phyloP scores from a whole-genome alignment of 2,888 invertebrate species.

The Pecten maximus region DNA sequence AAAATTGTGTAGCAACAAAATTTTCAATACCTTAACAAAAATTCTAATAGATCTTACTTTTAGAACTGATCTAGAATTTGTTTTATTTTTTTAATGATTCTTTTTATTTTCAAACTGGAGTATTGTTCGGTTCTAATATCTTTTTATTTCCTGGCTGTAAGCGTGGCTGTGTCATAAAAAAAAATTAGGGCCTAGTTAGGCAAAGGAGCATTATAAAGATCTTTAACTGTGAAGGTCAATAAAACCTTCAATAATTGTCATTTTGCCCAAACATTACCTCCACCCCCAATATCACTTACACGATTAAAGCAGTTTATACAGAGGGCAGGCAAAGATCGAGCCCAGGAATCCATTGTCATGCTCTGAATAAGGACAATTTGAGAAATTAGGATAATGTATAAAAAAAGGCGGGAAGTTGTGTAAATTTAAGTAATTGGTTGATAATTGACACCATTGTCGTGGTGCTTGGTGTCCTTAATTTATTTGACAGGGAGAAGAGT shows the following conservation, averaged over 20 bases:
- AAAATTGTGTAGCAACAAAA: too few relatives aligned
- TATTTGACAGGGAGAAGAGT: neutral
- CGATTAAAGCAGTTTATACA: constrained; percentile 10
- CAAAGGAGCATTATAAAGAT: neutral
- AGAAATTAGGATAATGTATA: constrained; percentile 20
- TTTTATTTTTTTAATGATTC: neutral
- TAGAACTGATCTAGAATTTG: too few relatives aligned
- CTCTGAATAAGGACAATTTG: neutral
- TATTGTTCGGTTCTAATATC: neutral
- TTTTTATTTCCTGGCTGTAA: neutral
- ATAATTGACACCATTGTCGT: neutral
- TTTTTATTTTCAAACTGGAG: neutral
- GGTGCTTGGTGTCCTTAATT: neutral
- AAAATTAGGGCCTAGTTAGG: neutral
- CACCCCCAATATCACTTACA: constrained; percentile 20
- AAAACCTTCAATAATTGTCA: constrained; percentile 31
- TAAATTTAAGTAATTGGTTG: constrained; percentile 29
- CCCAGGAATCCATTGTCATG: neutral
- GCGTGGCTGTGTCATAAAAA: neutral
- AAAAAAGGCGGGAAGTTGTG: constrained; percentile 13
- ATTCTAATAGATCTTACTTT: too few relatives aligned
- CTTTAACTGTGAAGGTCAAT: neutral
- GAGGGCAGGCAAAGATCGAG: neutral
- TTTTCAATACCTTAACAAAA: too few relatives aligned
- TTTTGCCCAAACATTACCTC: constrained; percentile 7